Evolutionary conservation across 2,888 invertebrate genomes (phyloP).

Genomic region (Marronus borbonicus): DNA sequence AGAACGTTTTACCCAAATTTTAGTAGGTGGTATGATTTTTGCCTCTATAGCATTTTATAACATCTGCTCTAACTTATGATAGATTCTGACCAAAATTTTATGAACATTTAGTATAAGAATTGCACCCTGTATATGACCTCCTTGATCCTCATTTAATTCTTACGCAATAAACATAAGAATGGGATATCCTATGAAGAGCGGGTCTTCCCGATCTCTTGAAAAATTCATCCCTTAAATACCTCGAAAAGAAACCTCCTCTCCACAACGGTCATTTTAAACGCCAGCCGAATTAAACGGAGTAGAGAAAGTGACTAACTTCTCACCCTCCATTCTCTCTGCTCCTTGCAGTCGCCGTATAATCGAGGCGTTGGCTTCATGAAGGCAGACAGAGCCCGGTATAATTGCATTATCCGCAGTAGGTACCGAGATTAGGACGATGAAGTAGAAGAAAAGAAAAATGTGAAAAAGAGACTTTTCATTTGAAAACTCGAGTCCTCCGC

Average conservation of each 20-base stretch:
- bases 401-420: slow-evolving; percentile 37
- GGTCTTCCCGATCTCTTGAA: background rate
- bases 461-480: slow-evolving; percentile 15
- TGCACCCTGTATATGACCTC: no score
- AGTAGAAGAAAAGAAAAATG: background rate
- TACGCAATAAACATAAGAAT: background rate
- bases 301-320: slow-evolving; percentile 19
- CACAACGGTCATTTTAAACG: background rate
- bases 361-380: slow-evolving; percentile 26
- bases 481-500: background rate
- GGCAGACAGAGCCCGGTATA: slow-evolving; percentile 10
- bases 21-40: no score
- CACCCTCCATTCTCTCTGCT: background rate
- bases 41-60: no score
- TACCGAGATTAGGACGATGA: slow-evolving; percentile 39
- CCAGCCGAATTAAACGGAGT: slow-evolving; percentile 4
- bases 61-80: no score
- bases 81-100: no score
- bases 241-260: background rate
- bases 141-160: no score
- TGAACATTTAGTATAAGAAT: no score
- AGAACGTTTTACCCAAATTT: no score
- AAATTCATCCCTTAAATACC: background rate
- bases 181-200: background rate
- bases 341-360: background rate